Conservation (phyloP, 2,797 vertebrate genomes). For the Microcaecilia unicolor region DNA sequence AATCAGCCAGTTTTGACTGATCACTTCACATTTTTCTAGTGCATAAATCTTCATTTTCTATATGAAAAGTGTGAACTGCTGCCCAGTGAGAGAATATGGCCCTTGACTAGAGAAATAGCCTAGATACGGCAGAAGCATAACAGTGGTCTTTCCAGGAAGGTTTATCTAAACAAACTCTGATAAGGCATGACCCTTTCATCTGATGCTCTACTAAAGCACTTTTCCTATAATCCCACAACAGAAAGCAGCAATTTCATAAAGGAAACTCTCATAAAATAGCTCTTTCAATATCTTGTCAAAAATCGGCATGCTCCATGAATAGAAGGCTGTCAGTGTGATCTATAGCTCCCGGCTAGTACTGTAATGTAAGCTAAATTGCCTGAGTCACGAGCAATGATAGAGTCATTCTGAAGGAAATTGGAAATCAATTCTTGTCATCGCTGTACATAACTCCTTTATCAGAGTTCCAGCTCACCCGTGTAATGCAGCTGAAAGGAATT, state of each 20-base stretch:
- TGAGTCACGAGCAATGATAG: conserved; percentile 76
- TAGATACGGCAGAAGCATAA: no score
- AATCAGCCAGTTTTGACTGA: no score
- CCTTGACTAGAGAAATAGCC: no score
- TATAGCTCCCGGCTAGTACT: conserved; percentile 58
- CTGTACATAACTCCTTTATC: conserved; percentile 70
- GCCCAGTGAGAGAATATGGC: no score
- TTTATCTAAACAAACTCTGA: not conserved
- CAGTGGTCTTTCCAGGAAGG: no score
- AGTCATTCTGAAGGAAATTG: conserved; percentile 87
- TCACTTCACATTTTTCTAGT: no score
- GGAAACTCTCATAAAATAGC: conserved; percentile 39
- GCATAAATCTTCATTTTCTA: no score
- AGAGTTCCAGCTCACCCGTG: conserved; percentile 47
- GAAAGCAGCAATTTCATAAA: conserved; percentile 3
- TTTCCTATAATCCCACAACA: not conserved
- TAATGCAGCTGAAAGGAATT: conserved; percentile 31
- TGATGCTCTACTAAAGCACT: not conserved
- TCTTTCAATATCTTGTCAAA: conserved; percentile 48
- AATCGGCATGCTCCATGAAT: conserved; percentile 55
- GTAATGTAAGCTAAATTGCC: conserved; percentile 81
- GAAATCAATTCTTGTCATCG: conserved; percentile 94
- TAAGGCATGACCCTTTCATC: not conserved
- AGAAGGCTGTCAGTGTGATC: conserved; percentile 77
- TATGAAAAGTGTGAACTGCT: no score